Conservation (phyloP, 2,888 invertebrate genomes). For the Carabus problematicus region DNA sequence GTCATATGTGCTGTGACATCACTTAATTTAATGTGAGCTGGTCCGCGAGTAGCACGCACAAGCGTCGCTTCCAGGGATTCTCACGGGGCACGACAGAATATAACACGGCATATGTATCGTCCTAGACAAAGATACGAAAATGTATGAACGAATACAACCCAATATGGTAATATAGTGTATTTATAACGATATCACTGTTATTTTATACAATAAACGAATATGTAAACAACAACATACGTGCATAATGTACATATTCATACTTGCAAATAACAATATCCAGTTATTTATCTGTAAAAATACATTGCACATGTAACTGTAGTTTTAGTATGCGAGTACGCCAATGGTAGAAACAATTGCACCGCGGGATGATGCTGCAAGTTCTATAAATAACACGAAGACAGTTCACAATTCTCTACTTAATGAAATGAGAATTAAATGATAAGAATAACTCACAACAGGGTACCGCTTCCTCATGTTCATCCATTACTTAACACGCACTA, state of each 20-base stretch:
- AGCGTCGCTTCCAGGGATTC: slow-evolving; percentile 18
- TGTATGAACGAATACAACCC: too few relatives aligned
- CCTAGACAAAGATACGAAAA: too few relatives aligned
- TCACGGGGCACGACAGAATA: slow-evolving; percentile 13
- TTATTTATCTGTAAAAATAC: too few relatives aligned
- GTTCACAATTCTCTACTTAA: slow-evolving; percentile 20
- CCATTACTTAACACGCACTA: slow-evolving; percentile 1
- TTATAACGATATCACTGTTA: too few relatives aligned
- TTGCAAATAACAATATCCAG: too few relatives aligned
- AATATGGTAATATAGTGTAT: too few relatives aligned
- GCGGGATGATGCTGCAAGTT: slow-evolving; percentile 28
- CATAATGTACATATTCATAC: too few relatives aligned
- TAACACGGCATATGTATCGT: neutral
- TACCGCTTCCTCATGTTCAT: too few relatives aligned
- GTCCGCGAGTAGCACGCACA: neutral
- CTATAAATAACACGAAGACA: slow-evolving; percentile 28
- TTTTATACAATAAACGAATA: too few relatives aligned
- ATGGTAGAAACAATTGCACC: slow-evolving; percentile 16
- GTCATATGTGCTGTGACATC: slow-evolving; percentile 38
- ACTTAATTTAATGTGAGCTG: slow-evolving; percentile 32
- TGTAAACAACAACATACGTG: neutral
- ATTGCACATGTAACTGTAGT: neutral
- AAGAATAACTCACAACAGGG: slow-evolving; percentile 17
- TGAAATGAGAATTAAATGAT: slow-evolving; percentile 31
- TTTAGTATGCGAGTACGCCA: slow-evolving; percentile 8